These are phyloP conservation scores for Penaeus vannamei DNA, from an alignment of 1,140 invertebrate genomes.

Conservation along the genomic window DNA sequence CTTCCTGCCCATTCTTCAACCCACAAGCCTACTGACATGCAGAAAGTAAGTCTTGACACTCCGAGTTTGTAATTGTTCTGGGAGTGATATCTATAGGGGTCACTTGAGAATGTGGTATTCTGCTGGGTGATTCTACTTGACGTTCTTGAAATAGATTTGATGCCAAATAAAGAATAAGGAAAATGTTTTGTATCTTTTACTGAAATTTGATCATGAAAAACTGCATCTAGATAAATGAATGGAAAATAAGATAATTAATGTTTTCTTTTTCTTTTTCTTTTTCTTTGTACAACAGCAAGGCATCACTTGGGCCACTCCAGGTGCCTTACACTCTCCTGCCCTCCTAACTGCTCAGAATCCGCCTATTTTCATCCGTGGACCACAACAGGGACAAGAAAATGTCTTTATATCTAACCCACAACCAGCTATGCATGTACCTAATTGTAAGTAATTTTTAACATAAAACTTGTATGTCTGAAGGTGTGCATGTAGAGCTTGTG, in stretches of 20 bases:
- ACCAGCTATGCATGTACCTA: conserved; percentile 76
- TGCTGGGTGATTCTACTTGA: too few species aligned
- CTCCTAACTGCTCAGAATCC: conserved; percentile 79
- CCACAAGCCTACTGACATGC: conserved; percentile 71
- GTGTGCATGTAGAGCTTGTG: too few species aligned
- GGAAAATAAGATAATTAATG: neutral
- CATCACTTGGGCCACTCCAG: conserved; percentile 75
- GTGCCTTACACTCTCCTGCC: conserved; percentile 76
- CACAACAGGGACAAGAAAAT: conserved; percentile 79
- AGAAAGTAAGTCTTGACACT: conserved; percentile 68
- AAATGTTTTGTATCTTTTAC: too few species aligned
- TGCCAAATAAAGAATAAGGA: too few species aligned
- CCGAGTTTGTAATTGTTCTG: neutral
- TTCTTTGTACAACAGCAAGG: conserved; percentile 72
- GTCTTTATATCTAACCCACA: conserved; percentile 91
- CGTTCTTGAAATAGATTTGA: too few species aligned
- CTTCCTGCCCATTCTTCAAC: conserved; percentile 74
- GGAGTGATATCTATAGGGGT: neutral
- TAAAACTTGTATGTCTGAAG: too few species aligned
- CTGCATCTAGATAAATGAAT: neutral
- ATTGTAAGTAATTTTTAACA: conserved; percentile 73
- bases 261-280: neutral
- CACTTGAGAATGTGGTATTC: too few species aligned
- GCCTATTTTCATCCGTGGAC: conserved; percentile 86
- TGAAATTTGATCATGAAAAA: too few species aligned